Evolutionary conservation across 2,113 vertebrate species (phyloP), one percentile per base, ranked within the genome.

Genomic region (Bos taurus): DNA sequence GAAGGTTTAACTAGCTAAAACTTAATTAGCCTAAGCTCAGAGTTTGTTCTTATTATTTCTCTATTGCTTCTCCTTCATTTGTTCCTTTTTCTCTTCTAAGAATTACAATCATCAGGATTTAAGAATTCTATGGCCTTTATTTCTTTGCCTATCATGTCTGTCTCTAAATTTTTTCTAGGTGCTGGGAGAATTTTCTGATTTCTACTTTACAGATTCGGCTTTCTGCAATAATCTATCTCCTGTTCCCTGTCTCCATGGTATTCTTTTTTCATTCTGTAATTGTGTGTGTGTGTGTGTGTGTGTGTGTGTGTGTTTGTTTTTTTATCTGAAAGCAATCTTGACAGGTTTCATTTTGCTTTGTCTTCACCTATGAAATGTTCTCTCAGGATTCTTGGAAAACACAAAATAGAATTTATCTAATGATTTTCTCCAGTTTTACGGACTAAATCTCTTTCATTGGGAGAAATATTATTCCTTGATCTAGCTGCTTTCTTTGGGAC

Each of bases 1-100:
- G 64, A 91, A 90, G 85, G 92, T 96, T 94, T 96, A 97, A 83
- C 95, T 97, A 81, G 84, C 88, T 96, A 96, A 97, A 98, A 94
- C 83, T 92, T 97, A 97, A 97, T 98, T 96, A 97, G 93, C 74
- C 46, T 97, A 87, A 94, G 48, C 80, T 97, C 59, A 81, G 46
- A 71, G 14, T 33, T 33, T 94, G 95, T 94, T 84, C 33, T 54
- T 62, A 91, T 95, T 95, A 81, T 82, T 94, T 91, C 30, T 74
- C 30, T n/a, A 81, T 97, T 96, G 54, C 50, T 96, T 95, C 80
- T 96, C 60, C 84, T 96, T 92, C 57, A 77, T 97, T 94, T 94
- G n/a, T 62, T 97, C 25, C 84, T 92, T 95, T 96, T 96, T 92
- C n/a, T 94, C 16, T 64, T 71, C 64, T 48, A 95, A 50, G 36